Conservation (phyloP, 2,888 invertebrate species). For the Trissolcus brochymenae region DNA sequence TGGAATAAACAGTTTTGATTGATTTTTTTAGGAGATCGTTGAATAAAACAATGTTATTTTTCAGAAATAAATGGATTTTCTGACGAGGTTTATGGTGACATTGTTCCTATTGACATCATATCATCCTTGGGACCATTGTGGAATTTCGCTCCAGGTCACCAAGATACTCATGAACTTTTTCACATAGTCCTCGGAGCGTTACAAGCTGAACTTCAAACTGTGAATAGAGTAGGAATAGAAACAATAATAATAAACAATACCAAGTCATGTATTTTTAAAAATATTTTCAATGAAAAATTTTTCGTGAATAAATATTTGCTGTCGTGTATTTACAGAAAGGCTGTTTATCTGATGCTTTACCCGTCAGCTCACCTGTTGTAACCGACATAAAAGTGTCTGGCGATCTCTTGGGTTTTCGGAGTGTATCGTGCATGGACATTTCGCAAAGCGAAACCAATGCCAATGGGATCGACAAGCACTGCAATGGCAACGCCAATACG, state of each 20-base stretch:
- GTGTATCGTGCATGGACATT: conserved; percentile 73
- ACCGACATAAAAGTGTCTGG: conserved; percentile 65
- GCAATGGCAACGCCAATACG: conserved; percentile 60
- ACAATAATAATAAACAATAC: no score
- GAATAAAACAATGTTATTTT: neutral
- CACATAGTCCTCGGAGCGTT: conserved; percentile 92
- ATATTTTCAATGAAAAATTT: neutral
- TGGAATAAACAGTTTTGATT: no score
- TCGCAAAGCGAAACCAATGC: conserved; percentile 59
- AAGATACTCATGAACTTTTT: conserved; percentile 95
- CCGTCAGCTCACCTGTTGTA: conserved; percentile 60
- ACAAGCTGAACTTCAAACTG: conserved; percentile 87
- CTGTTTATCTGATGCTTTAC: conserved; percentile 85
- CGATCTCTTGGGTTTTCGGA: conserved; percentile 67
- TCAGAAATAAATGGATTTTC: conserved; percentile 71
- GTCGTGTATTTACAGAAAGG: conserved; percentile 78
- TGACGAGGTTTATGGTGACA: conserved; percentile 69
- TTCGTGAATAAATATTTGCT: neutral
- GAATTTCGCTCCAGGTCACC: conserved; percentile 92
- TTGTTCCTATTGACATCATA: conserved; percentile 71
- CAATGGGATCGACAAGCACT: conserved; percentile 64
- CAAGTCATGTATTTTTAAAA: neutral
- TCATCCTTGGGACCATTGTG: conserved; percentile 86
- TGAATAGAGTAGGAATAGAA: conserved; percentile 75
- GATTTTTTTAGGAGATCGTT: no score